Base-by-base conservation (phyloP, 1,140 invertebrate genomes). In the Brachionus rotundiformis region DNA sequence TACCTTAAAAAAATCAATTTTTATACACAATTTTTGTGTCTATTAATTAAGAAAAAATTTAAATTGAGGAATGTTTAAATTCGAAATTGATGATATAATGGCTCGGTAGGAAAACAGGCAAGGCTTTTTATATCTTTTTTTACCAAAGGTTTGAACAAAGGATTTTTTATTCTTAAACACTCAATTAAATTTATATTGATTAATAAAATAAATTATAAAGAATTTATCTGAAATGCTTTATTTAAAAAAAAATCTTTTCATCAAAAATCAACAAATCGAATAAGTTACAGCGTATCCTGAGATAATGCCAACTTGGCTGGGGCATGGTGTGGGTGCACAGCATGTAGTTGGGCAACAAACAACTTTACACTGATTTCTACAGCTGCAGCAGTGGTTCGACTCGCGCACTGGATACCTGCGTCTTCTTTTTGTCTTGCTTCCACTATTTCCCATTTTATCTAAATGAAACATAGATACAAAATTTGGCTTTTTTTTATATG, bases 331-430 rank as follows among this genome's bases (percentile, higher is more conserved):
- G 10, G 63, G 63, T 19, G 29, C 0, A 36, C 63, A 68, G 33
- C 27, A 36, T 33, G 31, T 10, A 36, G 29, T 4, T 23, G 29
- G 27, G 4, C 63, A 68, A 23, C 63, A 68, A 33, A 68, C 63
- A n/a, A 68, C 63, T 36, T 68, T 68, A 36, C 63, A 68, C 16
- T 36, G 63, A 68, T 31, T 68, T 33, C 63, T 31, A 36, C 63
- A 68, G 16, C 63, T 16, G 19, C 63, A 68, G 36, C 31, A 33
- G 1, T 16, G n/a, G 1, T 33, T 19, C 8, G 63, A 68, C 33
- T 54, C 47, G 47, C 29, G 31, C 6, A 36, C 16, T 10, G 63
- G 29, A 33, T 36, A 33, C 36, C 25, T 36, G 10, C 29, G 29
- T 16, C 31, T 68, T 16, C 1, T 10, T 31, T 36, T 68, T 68